Evolutionary conservation across 2,888 invertebrate genomes (phyloP).

Genomic region (Melanostoma mellinum): DNA sequence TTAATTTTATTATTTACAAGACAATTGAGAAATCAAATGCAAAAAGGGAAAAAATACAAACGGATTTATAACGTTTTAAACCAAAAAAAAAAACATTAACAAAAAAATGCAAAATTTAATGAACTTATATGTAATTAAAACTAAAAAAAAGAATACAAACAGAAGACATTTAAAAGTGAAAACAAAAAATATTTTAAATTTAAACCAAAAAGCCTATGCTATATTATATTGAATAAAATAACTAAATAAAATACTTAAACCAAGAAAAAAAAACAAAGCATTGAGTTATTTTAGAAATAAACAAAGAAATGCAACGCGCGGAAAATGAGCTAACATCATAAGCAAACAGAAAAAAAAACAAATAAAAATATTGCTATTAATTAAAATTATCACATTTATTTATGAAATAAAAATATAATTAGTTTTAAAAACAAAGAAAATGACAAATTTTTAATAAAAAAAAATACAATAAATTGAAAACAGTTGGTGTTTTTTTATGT

Average conservation of each 20-base stretch:
- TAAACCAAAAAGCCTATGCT: conserved; percentile 72
- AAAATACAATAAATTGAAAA: conserved; percentile 64
- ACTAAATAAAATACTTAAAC: conserved; percentile 43
- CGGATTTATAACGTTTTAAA: conserved; percentile 27
- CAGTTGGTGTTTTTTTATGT: neutral
- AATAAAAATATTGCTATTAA: conserved; percentile 55
- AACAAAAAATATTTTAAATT: conserved; percentile 14
- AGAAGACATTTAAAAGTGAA: conserved; percentile 25
- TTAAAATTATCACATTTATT: conserved; percentile 71
- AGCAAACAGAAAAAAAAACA: conserved; percentile 58
- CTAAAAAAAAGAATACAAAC: conserved; percentile 8
- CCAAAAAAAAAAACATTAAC: conserved; percentile 14
- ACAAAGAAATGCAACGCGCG: conserved; percentile 54
- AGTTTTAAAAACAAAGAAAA: conserved; percentile 60
- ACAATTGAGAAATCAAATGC: conserved; percentile 26
- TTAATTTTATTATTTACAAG: conserved; percentile 49
- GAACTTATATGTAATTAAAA: conserved; percentile 46
- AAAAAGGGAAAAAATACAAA: conserved; percentile 24
- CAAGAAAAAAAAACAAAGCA: conserved; percentile 34
- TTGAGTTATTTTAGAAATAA: conserved; percentile 65
- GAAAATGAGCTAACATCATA: conserved; percentile 64
- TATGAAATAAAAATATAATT: conserved; percentile 69
- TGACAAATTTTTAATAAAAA: conserved; percentile 72
- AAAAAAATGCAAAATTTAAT: conserved; percentile 26
- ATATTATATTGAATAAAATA: conserved; percentile 69